Percentiles rank a stretch among this genome's conserved stretches.
phyloP scores from a whole-genome alignment of 2,113 vertebrate species.

The Pardalotus punctatus region DNA sequence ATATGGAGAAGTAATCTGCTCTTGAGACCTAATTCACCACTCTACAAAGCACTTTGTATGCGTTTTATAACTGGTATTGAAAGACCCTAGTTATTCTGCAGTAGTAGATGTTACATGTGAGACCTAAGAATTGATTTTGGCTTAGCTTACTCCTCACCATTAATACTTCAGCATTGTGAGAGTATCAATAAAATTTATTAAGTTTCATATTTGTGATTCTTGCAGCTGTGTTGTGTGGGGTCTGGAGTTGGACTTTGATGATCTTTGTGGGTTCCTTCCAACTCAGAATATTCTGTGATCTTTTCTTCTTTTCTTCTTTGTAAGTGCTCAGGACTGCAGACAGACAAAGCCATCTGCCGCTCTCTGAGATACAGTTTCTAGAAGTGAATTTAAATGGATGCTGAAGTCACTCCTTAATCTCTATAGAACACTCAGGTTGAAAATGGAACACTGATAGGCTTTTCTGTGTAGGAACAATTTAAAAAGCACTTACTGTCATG shows the following conservation, averaged over 20 bases:
- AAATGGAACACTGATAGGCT: neutral
- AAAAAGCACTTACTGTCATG: neutral
- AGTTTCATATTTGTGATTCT: neutral
- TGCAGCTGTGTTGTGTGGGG: neutral
- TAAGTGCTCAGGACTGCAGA: neutral
- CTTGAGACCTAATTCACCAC: neutral
- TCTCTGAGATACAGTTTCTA: neutral
- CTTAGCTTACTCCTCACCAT: neutral
- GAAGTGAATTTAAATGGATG: neutral
- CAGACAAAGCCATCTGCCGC: neutral
- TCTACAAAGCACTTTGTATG: neutral
- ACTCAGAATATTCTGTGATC: neutral
- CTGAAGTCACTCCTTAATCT: neutral
- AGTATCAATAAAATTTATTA: neutral
- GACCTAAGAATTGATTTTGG: neutral
- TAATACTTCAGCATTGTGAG: neutral
- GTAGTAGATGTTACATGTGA: neutral
- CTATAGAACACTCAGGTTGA: neutral
- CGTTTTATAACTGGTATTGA: neutral
- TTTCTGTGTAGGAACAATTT: neutral
- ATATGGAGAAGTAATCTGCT: neutral
- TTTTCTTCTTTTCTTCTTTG: neutral
- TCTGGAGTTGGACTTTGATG: neutral
- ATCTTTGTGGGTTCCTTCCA: neutral
- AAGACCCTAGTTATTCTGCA: neutral